Conservation (phyloP, 2,113 vertebrate species). For the Andinoacara biseriatus region DNA sequence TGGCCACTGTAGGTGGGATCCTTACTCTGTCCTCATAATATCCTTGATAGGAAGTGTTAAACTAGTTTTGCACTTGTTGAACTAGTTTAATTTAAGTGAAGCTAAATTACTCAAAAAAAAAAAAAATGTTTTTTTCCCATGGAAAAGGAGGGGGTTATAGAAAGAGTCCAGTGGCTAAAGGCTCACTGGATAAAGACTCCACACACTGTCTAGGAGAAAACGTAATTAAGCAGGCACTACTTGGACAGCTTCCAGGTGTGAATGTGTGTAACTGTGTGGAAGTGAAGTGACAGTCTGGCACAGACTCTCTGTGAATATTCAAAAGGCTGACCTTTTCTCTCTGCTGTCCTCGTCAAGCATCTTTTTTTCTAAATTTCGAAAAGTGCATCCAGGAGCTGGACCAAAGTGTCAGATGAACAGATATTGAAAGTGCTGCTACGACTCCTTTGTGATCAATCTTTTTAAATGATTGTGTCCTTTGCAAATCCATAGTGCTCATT, state of each 20-base stretch:
- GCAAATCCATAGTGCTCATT: background rate
- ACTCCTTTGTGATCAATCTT: background rate
- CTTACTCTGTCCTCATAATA: background rate
- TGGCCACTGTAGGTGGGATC: too few species aligned
- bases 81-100: background rate
- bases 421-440: background rate
- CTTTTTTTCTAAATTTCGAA: background rate
- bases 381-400: background rate
- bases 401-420: background rate
- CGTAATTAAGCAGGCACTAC: background rate
- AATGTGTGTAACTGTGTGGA: background rate
- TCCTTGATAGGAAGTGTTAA: background rate
- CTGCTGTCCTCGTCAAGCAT: background rate
- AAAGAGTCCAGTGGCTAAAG: background rate
- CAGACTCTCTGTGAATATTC: background rate
- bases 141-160: background rate
- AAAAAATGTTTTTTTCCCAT: too few species aligned
- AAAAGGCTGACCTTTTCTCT: background rate
- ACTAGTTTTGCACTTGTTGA: background rate
- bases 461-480: background rate
- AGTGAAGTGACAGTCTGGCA: constrained; percentile 1
- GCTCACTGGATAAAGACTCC: background rate
- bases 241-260: constrained; percentile 3
- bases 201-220: background rate
- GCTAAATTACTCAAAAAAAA: too few species aligned